Evolutionary conservation across 2,797 vertebrate genomes (phyloP), one percentile per base, ranked within the genome.

Genomic region (Enteromius radiatus): DNA sequence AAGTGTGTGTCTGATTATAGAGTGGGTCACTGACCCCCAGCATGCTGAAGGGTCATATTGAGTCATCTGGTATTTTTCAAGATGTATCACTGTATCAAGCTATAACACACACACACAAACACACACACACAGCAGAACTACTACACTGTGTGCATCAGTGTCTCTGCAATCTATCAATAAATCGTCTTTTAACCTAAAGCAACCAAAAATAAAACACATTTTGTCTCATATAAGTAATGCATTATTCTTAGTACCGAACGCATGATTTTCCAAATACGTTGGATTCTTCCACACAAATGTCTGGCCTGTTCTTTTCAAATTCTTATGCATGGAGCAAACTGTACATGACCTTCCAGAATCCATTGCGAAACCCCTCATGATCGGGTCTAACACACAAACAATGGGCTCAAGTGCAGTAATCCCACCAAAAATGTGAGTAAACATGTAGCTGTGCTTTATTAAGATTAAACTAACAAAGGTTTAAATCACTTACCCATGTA

Each of bases 401-500:
- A 82, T 31, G 31, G 71, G 61, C 73, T 82, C 47, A 56, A 76
- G 33, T 28, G 7, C 26, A 52, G 64, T 76, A 63, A 84, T 84
- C 41, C 71, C 54, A 63, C 7, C 52, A 68, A 81, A 81, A 76
- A 81, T 82, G 61, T 9, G 43, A 59, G 52, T 69, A 80, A 84
- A 86, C 81, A 84, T 64, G 33, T 26, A 54, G 69, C 65, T 38
- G 82, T 23, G 36, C 70, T 41, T 80, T 67, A 41, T 78, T 52
- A 41, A 59, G 47, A 14, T 71, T 81, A 36, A 36, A n/a, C 33
- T 15, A 68, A 69, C 28, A 23, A 70, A 64, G 77, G 47, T 77
- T 87, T 87, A 68, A 84, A 86, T 84, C 47, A 82, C 80, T 84
- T 73, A 80, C 71, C 71, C 54, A 64, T 17, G 67, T 11, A 17